phyloP scores from a whole-genome alignment of 1,140 invertebrate genomes.

The Maniola jurtina region DNA sequence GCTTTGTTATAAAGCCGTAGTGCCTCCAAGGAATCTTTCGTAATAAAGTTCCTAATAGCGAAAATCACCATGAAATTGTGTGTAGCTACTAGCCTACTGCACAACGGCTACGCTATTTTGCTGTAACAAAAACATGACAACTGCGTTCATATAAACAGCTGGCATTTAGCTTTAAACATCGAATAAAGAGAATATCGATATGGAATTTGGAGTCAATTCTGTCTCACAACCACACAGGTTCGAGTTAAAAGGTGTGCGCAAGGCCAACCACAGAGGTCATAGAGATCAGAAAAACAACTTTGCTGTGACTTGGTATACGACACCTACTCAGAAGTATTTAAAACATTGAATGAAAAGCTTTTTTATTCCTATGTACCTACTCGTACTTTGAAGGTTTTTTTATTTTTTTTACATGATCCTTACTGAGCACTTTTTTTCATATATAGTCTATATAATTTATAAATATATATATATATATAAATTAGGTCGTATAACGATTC shows the following conservation, averaged over 20 bases:
- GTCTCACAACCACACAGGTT: conserved; percentile 9
- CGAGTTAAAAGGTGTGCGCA: conserved; percentile 1
- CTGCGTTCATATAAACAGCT: not conserved
- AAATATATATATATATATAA: too few relatives aligned
- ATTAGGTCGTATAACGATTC: too few relatives aligned
- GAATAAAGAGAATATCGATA: conserved; percentile 8
- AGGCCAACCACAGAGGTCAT: not conserved
- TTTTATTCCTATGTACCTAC: too few relatives aligned
- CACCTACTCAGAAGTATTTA: not conserved
- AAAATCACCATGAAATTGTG: too few relatives aligned
- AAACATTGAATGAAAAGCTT: too few relatives aligned
- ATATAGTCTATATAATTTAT: too few relatives aligned
- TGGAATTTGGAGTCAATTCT: conserved; percentile 9
- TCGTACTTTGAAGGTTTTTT: too few relatives aligned
- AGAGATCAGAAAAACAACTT: not conserved
- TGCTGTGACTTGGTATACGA: not conserved
- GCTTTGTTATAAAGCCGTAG: too few relatives aligned
- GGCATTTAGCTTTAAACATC: conserved; percentile 3
- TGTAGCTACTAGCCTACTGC: not conserved
- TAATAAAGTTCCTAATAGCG: too few relatives aligned
- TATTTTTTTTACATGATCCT: too few relatives aligned
- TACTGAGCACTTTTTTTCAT: too few relatives aligned
- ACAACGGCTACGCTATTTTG: conserved; percentile 5
- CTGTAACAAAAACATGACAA: conserved; percentile 5
- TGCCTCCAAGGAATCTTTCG: too few relatives aligned